Evolutionary conservation across 2,113 vertebrate genomes (phyloP).

Genomic region (Platysteira castanea): DNA sequence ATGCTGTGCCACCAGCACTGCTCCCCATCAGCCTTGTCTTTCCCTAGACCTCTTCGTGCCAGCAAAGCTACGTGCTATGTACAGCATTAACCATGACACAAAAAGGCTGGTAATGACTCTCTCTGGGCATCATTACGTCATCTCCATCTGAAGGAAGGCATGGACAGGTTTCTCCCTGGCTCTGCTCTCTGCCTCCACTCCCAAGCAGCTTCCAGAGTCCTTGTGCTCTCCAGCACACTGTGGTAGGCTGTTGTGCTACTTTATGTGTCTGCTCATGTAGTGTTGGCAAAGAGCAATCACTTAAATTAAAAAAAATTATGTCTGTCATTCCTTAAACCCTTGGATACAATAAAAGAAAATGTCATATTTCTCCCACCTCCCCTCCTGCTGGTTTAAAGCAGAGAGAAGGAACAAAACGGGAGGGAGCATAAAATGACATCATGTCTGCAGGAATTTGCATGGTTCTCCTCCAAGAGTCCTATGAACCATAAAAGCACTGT

Average conservation of each 20-base stretch:
- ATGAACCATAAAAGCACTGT: background rate
- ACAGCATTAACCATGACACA: background rate
- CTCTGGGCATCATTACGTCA: background rate
- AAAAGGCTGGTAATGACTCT: background rate
- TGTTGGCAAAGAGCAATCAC: background rate
- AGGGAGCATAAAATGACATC: background rate
- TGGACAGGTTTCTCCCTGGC: background rate
- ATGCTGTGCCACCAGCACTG: background rate
- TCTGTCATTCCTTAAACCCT: background rate
- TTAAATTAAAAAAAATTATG: background rate
- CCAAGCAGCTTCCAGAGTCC: background rate
- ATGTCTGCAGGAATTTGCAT: fast-evolving
- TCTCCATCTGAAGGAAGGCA: background rate
- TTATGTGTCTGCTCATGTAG: background rate
- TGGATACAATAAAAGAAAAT: background rate
- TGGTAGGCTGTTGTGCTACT: background rate
- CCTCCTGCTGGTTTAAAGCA: background rate
- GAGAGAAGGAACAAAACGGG: background rate
- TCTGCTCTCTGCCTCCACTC: background rate
- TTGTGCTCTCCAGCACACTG: background rate
- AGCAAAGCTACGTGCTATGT: fast-evolving
- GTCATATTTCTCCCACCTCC: background rate
- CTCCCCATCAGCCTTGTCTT: background rate
- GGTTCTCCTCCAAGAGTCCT: background rate
- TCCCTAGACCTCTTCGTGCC: fast-evolving